Percentiles rank a stretch among this genome's conserved stretches.
phyloP scores from a whole-genome alignment of 2,888 invertebrate species.

The Coenonympha glycerion region DNA sequence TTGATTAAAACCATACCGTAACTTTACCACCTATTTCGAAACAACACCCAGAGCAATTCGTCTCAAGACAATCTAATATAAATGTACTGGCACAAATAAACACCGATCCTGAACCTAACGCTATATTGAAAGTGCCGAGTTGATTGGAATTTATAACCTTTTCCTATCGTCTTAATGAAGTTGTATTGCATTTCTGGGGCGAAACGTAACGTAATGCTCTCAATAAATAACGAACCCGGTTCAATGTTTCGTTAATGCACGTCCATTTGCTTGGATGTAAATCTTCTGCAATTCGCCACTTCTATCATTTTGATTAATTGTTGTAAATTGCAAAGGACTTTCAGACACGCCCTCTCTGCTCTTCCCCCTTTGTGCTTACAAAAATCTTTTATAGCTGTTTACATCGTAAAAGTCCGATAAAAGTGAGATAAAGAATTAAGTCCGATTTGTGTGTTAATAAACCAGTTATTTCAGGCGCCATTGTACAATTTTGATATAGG shows the following conservation, averaged over 20 bases:
- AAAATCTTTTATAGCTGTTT: too few species aligned
- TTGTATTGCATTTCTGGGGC: slow-evolving; percentile 45
- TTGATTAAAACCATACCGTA: neutral
- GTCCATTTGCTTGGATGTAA: slow-evolving; percentile 27
- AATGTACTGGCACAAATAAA: slow-evolving; percentile 26
- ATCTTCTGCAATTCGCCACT: neutral
- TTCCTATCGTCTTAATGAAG: slow-evolving; percentile 50
- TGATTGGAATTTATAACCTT: slow-evolving; percentile 50
- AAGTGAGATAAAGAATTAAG: too few species aligned
- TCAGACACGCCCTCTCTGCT: too few species aligned
- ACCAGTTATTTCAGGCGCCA: too few species aligned
- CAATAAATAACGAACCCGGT: slow-evolving; percentile 42
- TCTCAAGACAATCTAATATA: slow-evolving; percentile 22
- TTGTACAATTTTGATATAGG: too few species aligned
- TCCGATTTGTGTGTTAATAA: too few species aligned
- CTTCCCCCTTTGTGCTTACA: too few species aligned
- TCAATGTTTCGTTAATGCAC: slow-evolving; percentile 35
- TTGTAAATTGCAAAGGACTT: too few species aligned
- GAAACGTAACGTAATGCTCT: slow-evolving; percentile 43
- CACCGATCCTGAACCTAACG: slow-evolving; percentile 33
- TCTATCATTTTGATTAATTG: neutral
- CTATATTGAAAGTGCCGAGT: slow-evolving; percentile 38
- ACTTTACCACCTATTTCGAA: neutral
- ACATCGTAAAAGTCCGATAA: too few species aligned
- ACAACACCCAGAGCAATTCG: slow-evolving; percentile 13